These are phyloP conservation scores for Chelon labrosus DNA, from an alignment of 2,797 vertebrate species.

Conservation along the genomic window DNA sequence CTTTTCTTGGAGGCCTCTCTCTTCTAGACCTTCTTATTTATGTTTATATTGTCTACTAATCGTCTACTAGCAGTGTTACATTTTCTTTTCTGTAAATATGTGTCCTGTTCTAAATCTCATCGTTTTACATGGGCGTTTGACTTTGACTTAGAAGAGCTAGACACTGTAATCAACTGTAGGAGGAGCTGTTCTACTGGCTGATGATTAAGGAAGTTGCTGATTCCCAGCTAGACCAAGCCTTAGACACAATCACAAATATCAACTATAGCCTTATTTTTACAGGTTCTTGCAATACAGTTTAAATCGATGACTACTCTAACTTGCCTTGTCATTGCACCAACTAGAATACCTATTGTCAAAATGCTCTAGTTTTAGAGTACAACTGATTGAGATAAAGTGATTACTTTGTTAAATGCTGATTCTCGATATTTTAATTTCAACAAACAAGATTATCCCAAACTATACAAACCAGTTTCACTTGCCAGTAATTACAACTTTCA, in stretches of 20 bases:
- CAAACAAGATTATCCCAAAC: not conserved
- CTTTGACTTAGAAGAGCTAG: not conserved
- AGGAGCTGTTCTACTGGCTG: not conserved
- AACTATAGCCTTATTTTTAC: not conserved
- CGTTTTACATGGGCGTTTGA: not conserved
- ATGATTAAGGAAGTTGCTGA: conserved; percentile 1
- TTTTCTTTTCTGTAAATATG: not conserved
- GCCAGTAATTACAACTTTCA: not conserved
- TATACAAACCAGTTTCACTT: not conserved
- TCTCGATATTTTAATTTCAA: no score
- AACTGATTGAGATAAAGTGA: not conserved
- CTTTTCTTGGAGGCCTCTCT: no score
- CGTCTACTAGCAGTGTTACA: not conserved
- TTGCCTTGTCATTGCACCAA: not conserved
- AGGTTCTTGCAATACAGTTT: not conserved
- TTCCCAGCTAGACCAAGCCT: not conserved
- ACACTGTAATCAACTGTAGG: not conserved
- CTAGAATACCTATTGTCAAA: not conserved
- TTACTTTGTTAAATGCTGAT: not conserved
- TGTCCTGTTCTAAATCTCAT: not conserved
- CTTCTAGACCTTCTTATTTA: no score
- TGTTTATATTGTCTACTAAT: not conserved
- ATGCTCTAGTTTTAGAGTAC: not conserved
- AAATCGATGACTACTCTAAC: not conserved
- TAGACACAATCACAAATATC: not conserved